Percentiles rank a stretch among this genome's conserved stretches.
Conservation (phyloP, 2,113 vertebrate genomes). For the Phrynosoma blainvillii region DNA sequence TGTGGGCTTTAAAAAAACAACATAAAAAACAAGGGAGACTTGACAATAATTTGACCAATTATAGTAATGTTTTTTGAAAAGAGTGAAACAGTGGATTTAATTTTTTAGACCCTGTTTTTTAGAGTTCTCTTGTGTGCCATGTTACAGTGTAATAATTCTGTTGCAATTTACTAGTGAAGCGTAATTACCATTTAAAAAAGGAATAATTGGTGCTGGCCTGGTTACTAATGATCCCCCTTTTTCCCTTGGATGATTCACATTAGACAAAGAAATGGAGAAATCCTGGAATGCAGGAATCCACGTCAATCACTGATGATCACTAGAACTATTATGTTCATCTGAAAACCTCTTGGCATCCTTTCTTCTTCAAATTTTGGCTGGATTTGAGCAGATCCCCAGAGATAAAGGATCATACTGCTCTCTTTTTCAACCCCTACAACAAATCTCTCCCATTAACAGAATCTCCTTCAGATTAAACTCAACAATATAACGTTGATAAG, state of each 20-base stretch:
- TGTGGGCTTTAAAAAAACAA: conserved; percentile 17
- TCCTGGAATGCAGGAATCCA: not conserved
- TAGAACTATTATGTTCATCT: conserved; percentile 5
- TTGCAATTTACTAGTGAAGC: not conserved
- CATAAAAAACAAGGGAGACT: conserved; percentile 8
- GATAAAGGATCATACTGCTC: not conserved
- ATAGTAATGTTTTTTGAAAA: not conserved
- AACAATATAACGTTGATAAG: not conserved
- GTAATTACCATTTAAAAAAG: conserved; percentile 32
- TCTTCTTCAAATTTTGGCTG: not conserved
- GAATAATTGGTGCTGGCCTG: not conserved
- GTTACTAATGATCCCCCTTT: not conserved
- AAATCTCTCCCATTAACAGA: not conserved
- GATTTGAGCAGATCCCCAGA: not conserved
- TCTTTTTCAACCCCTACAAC: not conserved
- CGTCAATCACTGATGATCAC: not conserved
- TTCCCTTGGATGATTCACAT: conserved; percentile 1
- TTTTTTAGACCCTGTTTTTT: conserved; percentile 30
- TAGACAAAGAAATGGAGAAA: conserved; percentile 17
- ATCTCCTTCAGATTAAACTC: conserved; percentile 4
- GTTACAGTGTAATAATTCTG: conserved; percentile 11
- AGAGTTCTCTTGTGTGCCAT: conserved; percentile 1
- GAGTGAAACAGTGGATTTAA: not conserved
- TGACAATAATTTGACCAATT: conserved; percentile 15
- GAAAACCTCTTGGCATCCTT: conserved; percentile 1